These are phyloP conservation scores for Drosophila pachea DNA, from an alignment of 1,140 invertebrate species.

Conservation along the genomic window DNA sequence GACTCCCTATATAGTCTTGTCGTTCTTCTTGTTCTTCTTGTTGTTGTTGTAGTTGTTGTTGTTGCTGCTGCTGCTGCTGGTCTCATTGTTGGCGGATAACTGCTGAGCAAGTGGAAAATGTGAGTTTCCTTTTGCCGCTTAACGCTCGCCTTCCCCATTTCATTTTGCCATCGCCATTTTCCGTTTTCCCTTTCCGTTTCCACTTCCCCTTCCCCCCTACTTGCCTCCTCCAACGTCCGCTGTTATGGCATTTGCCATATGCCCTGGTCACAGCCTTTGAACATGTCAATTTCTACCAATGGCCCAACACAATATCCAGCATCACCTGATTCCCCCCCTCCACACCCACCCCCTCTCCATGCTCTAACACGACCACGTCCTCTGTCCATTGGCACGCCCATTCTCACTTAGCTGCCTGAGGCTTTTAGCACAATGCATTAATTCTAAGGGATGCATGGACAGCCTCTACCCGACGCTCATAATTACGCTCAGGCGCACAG, in stretches of 20 bases:
- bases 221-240: neutral
- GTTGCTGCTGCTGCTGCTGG: conserved; percentile 6
- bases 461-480: conserved; percentile 30
- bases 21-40: conserved; percentile 22
- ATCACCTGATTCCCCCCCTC: neutral
- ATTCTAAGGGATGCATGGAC: conserved; percentile 44
- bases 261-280: conserved; percentile 3
- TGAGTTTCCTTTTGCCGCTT: conserved; percentile 54
- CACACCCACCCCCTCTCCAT: neutral
- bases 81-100: conserved; percentile 22
- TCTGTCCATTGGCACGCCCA: neutral
- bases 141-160: conserved; percentile 48
- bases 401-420: neutral
- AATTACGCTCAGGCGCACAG: conserved; percentile 49
- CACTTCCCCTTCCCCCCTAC: neutral
- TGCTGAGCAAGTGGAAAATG: conserved; percentile 65
- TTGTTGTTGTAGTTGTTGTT: conserved; percentile 23
- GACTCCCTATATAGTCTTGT: neutral
- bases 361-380: neutral
- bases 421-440: conserved; percentile 21
- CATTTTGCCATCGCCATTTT: conserved; percentile 17
- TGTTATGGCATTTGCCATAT: conserved; percentile 24
- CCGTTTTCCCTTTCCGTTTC: conserved; percentile 12
- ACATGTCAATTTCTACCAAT: conserved; percentile 15
- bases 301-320: conserved; percentile 5